Percentiles rank a stretch among this genome's conserved stretches.
These are phyloP conservation scores for Pitangus sulphuratus DNA, from an alignment of 2,797 vertebrate species.

Conservation along the genomic window DNA sequence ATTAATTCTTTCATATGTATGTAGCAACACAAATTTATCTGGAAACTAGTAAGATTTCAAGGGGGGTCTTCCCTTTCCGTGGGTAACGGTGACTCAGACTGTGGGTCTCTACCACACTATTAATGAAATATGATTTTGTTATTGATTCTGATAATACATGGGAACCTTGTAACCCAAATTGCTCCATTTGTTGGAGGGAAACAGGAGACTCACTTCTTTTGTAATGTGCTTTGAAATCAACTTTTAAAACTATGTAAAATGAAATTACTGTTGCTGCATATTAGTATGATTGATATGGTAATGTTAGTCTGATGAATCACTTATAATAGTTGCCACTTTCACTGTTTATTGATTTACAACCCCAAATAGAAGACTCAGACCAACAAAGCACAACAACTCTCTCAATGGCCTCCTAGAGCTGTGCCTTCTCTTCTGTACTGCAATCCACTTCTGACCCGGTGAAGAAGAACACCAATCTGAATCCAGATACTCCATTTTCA, in stretches of 20 bases:
- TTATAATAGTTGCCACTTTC: neutral
- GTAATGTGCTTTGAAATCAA: neutral
- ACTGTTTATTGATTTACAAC: neutral
- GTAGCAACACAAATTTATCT: neutral
- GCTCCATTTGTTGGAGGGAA: neutral
- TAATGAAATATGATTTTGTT: neutral
- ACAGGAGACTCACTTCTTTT: neutral
- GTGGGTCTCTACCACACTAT: neutral
- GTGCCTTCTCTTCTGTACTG: neutral
- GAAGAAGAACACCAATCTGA: neutral
- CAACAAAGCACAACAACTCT: neutral
- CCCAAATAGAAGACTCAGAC: neutral
- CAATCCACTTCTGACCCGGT: neutral
- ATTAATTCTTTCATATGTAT: neutral
- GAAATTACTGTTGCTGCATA: neutral
- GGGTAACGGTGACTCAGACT: neutral
- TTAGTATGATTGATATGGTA: neutral
- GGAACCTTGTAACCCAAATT: neutral
- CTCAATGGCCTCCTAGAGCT: neutral
- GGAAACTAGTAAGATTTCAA: neutral
- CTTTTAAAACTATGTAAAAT: neutral
- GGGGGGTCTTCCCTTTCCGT: neutral
- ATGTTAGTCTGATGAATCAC: neutral
- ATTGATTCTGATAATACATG: neutral
- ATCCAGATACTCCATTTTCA: neutral